Conservation (phyloP, 2,113 vertebrate species). For the Telmatochromis brichardi region DNA sequence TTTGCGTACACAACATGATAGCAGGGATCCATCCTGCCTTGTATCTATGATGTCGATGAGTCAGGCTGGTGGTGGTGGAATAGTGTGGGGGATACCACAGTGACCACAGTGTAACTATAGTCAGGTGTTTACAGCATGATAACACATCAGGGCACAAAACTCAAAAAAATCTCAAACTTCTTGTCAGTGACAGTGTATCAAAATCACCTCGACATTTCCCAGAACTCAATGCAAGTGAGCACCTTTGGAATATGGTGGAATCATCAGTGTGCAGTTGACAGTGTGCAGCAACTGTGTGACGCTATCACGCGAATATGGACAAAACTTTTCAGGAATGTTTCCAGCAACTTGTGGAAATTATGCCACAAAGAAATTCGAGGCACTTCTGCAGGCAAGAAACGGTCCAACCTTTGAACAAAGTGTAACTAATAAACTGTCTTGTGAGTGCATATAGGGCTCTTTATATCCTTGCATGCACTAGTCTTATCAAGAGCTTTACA, state of each 20-base stretch:
- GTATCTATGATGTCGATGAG: not conserved
- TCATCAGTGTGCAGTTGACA: not conserved
- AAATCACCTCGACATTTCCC: not conserved
- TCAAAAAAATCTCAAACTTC: not conserved
- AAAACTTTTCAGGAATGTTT: not conserved
- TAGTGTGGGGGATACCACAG: not conserved
- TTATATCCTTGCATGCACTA: not conserved
- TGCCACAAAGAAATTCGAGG: not conserved
- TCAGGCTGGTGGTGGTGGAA: not conserved
- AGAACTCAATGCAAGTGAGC: not conserved
- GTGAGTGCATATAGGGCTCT: not conserved
- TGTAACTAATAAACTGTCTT: not conserved
- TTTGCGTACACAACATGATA: not conserved
- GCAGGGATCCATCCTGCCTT: not conserved
- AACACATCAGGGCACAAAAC: not conserved
- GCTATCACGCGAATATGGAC: not conserved
- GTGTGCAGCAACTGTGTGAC: not conserved
- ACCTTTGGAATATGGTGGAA: not conserved
- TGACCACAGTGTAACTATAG: not conserved
- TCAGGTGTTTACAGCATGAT: not conserved
- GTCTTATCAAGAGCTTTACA: not conserved
- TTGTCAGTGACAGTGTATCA: rapidly evolving
- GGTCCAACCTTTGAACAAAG: not conserved
- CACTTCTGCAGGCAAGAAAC: not conserved
- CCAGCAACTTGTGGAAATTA: not conserved